These are phyloP conservation scores for Liolophura sinensis DNA, from an alignment of 1,140 invertebrate species.

Conservation along the genomic window DNA sequence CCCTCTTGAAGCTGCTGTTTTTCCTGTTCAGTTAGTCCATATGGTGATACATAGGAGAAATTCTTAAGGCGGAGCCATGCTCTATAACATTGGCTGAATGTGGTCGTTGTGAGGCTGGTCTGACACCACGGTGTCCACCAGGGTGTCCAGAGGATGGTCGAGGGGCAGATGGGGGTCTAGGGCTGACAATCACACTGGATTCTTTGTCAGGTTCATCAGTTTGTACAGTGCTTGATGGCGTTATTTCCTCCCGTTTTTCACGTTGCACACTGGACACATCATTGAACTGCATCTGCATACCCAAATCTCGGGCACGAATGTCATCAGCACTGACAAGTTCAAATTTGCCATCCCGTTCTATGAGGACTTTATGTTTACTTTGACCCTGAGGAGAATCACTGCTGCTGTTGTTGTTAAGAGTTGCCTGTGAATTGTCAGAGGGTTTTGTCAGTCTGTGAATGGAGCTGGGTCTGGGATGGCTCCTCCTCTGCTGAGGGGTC, in stretches of 20 bases:
- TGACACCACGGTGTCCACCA: slow-evolving; percentile 16
- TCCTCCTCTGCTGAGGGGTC: slow-evolving; percentile 5
- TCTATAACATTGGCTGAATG: slow-evolving; percentile 44
- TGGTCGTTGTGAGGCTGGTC: slow-evolving; percentile 44
- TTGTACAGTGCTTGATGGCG: slow-evolving; percentile 11
- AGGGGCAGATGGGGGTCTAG: slow-evolving; percentile 24
- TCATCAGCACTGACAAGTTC: slow-evolving; percentile 44
- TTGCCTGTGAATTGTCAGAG: slow-evolving; percentile 18
- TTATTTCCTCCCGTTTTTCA: slow-evolving; percentile 19
- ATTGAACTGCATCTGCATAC: slow-evolving; percentile 10
- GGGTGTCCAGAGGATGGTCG: not conserved
- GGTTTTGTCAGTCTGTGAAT: slow-evolving; percentile 24
- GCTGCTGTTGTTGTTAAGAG: slow-evolving; percentile 2
- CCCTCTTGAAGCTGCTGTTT: slow-evolving; percentile 26
- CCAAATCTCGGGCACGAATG: slow-evolving; percentile 28
- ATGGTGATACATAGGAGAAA: slow-evolving; percentile 13
- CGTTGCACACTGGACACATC: not conserved
- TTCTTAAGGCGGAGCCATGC: slow-evolving; percentile 13
- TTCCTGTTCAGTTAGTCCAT: slow-evolving; percentile 28
- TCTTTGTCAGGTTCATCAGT: slow-evolving; percentile 19
- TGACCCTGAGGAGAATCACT: slow-evolving; percentile 7
- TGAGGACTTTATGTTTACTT: slow-evolving; percentile 32
- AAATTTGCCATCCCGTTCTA: slow-evolving; percentile 55
- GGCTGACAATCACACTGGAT: slow-evolving; percentile 11
- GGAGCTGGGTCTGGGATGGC: not conserved